Conservation (phyloP, 2,113 vertebrate species). For the Oreochromis tanganicae region DNA sequence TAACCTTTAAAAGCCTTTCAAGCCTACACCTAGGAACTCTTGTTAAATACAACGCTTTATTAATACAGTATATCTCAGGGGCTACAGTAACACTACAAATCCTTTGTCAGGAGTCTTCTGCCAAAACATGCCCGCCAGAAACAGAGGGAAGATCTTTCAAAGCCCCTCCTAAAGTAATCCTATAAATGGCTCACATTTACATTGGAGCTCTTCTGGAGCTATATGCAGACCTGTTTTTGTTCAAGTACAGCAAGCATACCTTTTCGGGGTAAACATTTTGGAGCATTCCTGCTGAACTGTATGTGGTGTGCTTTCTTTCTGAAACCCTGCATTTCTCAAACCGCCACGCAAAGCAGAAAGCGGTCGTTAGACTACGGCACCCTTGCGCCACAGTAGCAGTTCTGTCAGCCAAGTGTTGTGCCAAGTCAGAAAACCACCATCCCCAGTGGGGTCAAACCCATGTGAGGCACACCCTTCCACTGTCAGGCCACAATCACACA, state of each 20-base stretch:
- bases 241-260: neutral
- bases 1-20: slow-evolving; percentile 53
- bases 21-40: slow-evolving; percentile 39
- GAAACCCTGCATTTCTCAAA: slow-evolving; percentile 50
- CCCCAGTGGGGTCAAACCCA: slow-evolving; percentile 38
- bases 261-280: slow-evolving; percentile 23
- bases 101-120: neutral
- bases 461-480: slow-evolving; percentile 57
- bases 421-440: slow-evolving; percentile 61
- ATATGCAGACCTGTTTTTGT: slow-evolving; percentile 20
- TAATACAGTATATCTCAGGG: slow-evolving; percentile 30
- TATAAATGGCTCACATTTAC: neutral
- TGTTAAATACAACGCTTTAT: slow-evolving; percentile 54
- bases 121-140: neutral
- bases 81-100: slow-evolving; percentile 3
- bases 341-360: slow-evolving; percentile 33
- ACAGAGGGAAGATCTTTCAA: neutral
- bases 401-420: slow-evolving; percentile 58
- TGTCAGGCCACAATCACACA: slow-evolving; percentile 43
- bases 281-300: neutral
- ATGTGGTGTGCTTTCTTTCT: slow-evolving; percentile 18
- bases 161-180: neutral
- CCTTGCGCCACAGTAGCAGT: slow-evolving; percentile 46
- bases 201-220: neutral
- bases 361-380: slow-evolving; percentile 16